These are phyloP conservation scores for Argyresthia albistria DNA, from an alignment of 2,888 invertebrate species.

Conservation along the genomic window DNA sequence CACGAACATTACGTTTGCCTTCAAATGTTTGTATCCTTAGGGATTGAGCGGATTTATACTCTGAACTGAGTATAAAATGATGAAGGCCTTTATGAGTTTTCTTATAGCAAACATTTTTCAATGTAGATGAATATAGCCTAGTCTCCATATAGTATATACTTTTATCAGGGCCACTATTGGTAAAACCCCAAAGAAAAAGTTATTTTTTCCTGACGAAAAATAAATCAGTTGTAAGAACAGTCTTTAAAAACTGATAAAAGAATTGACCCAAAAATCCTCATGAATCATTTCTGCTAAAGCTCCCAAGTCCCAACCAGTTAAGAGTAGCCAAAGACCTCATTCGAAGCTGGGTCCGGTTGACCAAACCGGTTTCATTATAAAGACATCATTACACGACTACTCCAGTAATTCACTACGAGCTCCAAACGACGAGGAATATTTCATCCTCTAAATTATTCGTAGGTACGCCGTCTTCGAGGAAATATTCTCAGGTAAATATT, in stretches of 20 bases:
- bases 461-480: neutral
- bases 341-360: slow-evolving; percentile 26
- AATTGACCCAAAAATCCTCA: too few species aligned
- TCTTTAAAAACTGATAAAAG: too few species aligned
- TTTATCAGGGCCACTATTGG: too few species aligned
- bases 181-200: too few species aligned
- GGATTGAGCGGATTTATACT: slow-evolving; percentile 19
- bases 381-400: slow-evolving; percentile 52
- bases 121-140: too few species aligned
- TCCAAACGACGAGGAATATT: slow-evolving; percentile 11
- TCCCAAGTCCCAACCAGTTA: too few species aligned
- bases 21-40: slow-evolving; percentile 33
- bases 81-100: neutral
- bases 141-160: too few species aligned
- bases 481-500: neutral
- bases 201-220: too few species aligned
- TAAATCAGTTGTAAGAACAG: too few species aligned
- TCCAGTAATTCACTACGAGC: slow-evolving; percentile 41
- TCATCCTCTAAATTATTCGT: neutral
- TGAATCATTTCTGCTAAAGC: too few species aligned
- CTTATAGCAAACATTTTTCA: neutral
- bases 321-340: slow-evolving; percentile 21
- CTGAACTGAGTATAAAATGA: slow-evolving; percentile 13
- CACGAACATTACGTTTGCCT: slow-evolving; percentile 28
- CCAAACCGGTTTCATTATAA: slow-evolving; percentile 56